These are phyloP conservation scores for Therioaphis trifolii DNA, from an alignment of 2,888 invertebrate genomes.

Conservation along the genomic window DNA sequence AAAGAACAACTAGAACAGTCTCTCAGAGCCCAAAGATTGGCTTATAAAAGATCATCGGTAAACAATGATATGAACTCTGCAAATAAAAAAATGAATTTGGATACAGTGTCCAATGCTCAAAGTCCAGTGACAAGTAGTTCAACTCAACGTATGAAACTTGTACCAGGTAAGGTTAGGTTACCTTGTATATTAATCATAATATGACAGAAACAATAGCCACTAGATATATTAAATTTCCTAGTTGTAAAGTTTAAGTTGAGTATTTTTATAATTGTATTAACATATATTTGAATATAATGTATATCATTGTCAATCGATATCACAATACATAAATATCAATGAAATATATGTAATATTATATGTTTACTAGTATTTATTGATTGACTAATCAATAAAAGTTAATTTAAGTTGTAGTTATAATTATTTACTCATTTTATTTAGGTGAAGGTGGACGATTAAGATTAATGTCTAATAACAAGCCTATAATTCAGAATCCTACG, in stretches of 20 bases:
- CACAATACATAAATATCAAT: no score
- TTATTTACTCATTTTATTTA: neutral
- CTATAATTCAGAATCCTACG: slow-evolving; percentile 14
- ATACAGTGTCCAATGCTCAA: slow-evolving; percentile 11
- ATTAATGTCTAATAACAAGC: slow-evolving; percentile 52
- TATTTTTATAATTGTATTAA: no score
- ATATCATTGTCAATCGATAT: no score
- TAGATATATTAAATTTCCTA: no score
- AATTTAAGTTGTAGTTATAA: neutral
- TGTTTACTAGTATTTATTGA: no score
- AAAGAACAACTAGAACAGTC: slow-evolving; percentile 63
- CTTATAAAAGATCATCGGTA: slow-evolving; percentile 51
- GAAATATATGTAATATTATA: no score
- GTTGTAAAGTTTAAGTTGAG: no score
- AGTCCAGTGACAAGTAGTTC: slow-evolving; percentile 50
- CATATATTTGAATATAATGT: no score
- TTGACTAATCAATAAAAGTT: no score
- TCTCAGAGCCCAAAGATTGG: slow-evolving; percentile 47
- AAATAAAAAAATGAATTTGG: slow-evolving; percentile 29
- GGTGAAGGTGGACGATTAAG: slow-evolving; percentile 53
- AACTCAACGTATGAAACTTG: slow-evolving; percentile 54
- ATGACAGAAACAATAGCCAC: neutral
- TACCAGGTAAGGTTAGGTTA: slow-evolving; percentile 56
- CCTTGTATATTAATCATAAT: no score
- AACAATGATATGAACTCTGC: slow-evolving; percentile 21